Conservation (phyloP, 2,888 invertebrate genomes). For the Stramonita haemastoma region DNA sequence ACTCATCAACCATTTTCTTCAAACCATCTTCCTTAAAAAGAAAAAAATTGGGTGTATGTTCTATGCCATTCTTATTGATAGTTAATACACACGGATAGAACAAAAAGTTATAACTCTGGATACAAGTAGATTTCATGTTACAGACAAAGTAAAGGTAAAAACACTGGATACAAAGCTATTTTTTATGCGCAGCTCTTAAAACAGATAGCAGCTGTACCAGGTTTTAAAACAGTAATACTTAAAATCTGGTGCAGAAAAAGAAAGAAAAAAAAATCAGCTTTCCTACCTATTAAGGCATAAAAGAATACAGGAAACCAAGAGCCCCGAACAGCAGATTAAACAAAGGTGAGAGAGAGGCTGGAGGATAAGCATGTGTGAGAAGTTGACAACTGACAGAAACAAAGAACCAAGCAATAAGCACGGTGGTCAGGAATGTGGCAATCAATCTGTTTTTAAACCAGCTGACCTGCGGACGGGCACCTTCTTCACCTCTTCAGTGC, state of each 20-base stretch:
- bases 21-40: neutral
- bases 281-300: too few species aligned
- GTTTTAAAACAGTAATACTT: neutral
- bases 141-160: too few species aligned
- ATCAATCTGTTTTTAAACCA: neutral
- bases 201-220: too few species aligned
- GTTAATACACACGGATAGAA: too few species aligned
- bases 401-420: conserved; percentile 16
- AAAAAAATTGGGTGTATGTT: neutral
- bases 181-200: too few species aligned
- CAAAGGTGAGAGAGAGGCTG: neutral
- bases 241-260: neutral
- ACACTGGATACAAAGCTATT: too few species aligned
- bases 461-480: conserved; percentile 38
- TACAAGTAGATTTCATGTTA: too few species aligned
- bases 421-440: neutral
- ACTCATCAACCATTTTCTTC: neutral
- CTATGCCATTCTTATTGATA: too few species aligned
- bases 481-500: conserved; percentile 36
- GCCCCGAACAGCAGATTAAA: neutral
- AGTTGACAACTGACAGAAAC: neutral
- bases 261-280: neutral
- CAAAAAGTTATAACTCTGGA: too few species aligned
- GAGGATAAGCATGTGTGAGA: neutral
- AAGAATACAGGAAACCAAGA: neutral